phyloP scores from a whole-genome alignment of 64 coral and sea anemone genomes.

The Pocillopora verrucosa region DNA sequence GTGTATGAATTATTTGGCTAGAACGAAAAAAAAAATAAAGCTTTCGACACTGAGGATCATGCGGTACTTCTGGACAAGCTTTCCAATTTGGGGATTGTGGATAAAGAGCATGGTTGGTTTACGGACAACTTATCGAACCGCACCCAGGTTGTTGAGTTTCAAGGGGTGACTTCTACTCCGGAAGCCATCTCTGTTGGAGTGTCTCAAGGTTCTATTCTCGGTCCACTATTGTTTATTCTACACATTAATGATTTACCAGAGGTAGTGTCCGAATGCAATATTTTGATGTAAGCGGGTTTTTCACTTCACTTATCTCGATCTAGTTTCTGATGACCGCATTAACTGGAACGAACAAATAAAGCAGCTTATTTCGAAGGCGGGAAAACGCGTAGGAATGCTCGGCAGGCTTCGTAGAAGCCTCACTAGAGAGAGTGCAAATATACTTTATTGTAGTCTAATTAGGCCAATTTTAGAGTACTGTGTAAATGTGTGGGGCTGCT shows the following conservation, averaged over 20 bases:
- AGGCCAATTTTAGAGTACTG: background rate
- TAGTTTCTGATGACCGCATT: background rate
- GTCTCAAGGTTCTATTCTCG: too few relatives aligned
- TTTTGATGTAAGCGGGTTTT: background rate
- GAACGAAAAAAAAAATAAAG: too few relatives aligned
- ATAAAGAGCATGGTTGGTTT: slow-evolving; percentile 40
- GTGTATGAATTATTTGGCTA: too few relatives aligned
- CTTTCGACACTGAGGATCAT: background rate
- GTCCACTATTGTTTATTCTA: too few relatives aligned
- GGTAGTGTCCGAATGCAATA: too few relatives aligned
- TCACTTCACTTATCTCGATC: background rate
- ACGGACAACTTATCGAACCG: slow-evolving; percentile 24
- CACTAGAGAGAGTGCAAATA: too few relatives aligned
- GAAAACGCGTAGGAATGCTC: too few relatives aligned
- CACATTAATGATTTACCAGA: too few relatives aligned
- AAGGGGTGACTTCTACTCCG: too few relatives aligned
- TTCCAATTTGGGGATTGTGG: slow-evolving; percentile 28
- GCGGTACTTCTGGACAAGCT: slow-evolving; percentile 4
- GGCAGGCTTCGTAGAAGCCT: too few relatives aligned
- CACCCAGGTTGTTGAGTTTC: slow-evolving; percentile 1
- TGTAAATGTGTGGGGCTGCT: slow-evolving; percentile 17
- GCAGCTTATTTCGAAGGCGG: too few relatives aligned
- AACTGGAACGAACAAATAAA: background rate
- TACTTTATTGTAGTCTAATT: slow-evolving; percentile 17
- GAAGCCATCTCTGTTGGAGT: too few relatives aligned